Evolutionary conservation across 2,113 vertebrate species (phyloP), one percentile per base, ranked within the genome.

Genomic region (Leuciscus idus): DNA sequence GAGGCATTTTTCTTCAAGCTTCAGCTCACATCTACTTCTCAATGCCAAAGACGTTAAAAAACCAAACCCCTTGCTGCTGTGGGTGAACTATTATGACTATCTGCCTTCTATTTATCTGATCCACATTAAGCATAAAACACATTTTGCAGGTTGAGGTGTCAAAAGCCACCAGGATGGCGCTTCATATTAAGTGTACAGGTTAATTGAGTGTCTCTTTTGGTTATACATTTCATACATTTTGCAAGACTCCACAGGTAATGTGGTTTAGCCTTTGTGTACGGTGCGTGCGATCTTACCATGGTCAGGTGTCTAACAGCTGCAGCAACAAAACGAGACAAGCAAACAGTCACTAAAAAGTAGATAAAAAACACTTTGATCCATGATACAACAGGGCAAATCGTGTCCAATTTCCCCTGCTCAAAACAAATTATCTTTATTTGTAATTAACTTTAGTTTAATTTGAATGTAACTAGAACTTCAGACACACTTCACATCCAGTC

Each of bases 251-350:
- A 87, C 88, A 87, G 82, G 77, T 88, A 89, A 88, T 66, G 84
- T 84, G 85, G 62, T 86, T 55, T 57, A 78, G 80, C 62, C 43
- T 75, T 50, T 80, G 76, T 68, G 61, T 85, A 39, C 72, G 52
- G 78, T 73, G 70, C 30, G 26, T 87, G 43, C 72, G 86, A 92
- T 94, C 95, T 95, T 95, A 95, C 94, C 93, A 86, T 94, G 92
- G 94, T 94, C 90, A 94, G 94, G 89, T 95, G 95, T 95, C 94
- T 95, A 95, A 95, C 93, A 93, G 94, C 94, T 95, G 95, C 93
- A 92, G 94, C 94, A 95, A 95, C 95, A 95, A 95, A 95, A 96
- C 94, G 95, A 95, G 93, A 96, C 93, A 96, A 96, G 94, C 94
- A 95, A 93, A 87, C 94, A 94, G 94, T 95, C 94, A 95, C 95